Evolutionary conservation across 23 tunicate species (phyloP).

Genomic region (Styela clava): DNA sequence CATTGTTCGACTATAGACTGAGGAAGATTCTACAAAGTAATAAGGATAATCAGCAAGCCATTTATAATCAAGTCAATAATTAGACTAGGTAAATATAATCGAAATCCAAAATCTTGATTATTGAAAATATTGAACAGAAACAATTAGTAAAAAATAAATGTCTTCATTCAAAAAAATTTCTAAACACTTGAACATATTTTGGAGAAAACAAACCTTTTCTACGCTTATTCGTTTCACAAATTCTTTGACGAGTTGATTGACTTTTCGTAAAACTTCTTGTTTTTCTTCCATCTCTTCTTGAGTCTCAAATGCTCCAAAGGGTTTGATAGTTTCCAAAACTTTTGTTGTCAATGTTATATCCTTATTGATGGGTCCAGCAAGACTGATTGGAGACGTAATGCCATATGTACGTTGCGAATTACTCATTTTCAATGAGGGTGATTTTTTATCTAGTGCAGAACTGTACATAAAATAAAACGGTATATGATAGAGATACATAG

Average conservation of each 20-base stretch:
- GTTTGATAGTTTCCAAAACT: slow-evolving; percentile 59
- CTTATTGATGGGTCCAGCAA: slow-evolving; percentile 63
- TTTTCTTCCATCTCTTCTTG: slow-evolving; percentile 53
- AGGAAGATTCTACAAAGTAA: slow-evolving; percentile 65
- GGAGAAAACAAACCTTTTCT: slow-evolving; percentile 48
- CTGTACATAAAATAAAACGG: too few relatives aligned
- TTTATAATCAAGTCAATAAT: too few relatives aligned
- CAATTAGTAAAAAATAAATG: too few relatives aligned
- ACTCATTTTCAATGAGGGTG: not conserved
- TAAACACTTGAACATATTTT: too few relatives aligned
- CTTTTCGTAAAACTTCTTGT: slow-evolving; percentile 54
- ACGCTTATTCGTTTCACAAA: slow-evolving; percentile 85
- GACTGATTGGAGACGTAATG: slow-evolving; percentile 79
- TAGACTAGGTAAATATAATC: too few relatives aligned
- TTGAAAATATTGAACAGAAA: too few relatives aligned
- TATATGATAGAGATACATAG: too few relatives aligned
- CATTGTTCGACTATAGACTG: slow-evolving; percentile 46
- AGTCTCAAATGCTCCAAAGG: slow-evolving; percentile 81
- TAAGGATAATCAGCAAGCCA: too few relatives aligned
- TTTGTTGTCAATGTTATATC: slow-evolving; percentile 52
- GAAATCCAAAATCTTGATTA: too few relatives aligned
- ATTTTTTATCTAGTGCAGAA: not conserved
- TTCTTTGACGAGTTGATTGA: slow-evolving; percentile 77
- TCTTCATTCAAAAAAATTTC: too few relatives aligned
- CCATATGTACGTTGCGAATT: slow-evolving; percentile 50